phyloP scores from a whole-genome alignment of 2,888 invertebrate genomes.

The Oscheius sp. region DNA sequence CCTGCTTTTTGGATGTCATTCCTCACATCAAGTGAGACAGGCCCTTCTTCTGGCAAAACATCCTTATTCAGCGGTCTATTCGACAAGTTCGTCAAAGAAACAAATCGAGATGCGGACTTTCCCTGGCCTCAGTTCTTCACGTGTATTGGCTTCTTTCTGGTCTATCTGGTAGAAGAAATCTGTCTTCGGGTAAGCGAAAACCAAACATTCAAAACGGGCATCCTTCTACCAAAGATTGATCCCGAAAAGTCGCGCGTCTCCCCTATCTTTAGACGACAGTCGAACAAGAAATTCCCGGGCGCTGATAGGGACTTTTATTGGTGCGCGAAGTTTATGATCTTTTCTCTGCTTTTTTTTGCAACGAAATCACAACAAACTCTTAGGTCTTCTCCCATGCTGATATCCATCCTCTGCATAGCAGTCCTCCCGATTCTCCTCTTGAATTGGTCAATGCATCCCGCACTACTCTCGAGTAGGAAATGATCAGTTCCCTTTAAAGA shows the following conservation, averaged over 20 bases:
- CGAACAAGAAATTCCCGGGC: too few species aligned
- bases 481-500: not conserved
- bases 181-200: conserved; percentile 17
- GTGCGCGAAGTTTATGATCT: too few species aligned
- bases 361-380: not conserved
- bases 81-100: conserved; percentile 34
- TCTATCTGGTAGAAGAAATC: conserved; percentile 67
- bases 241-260: too few species aligned
- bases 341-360: too few species aligned
- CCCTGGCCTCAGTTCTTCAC: conserved; percentile 66
- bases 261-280: too few species aligned
- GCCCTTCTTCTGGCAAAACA: not conserved
- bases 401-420: conserved; percentile 1
- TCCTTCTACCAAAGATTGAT: not conserved
- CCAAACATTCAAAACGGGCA: too few species aligned
- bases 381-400: conserved; percentile 1
- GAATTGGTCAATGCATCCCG: not conserved
- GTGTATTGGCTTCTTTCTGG: conserved; percentile 67
- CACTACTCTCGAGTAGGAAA: conserved; percentile 9
- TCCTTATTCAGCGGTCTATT: conserved; percentile 43
- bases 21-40: conserved; percentile 62
- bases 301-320: too few species aligned
- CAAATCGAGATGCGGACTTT: conserved; percentile 41
- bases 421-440: conserved; percentile 2
- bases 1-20: conserved; percentile 66